Evolutionary conservation across 2,113 vertebrate genomes (phyloP), one percentile per base, ranked within the genome.

Genomic region (Numida meleagris): DNA sequence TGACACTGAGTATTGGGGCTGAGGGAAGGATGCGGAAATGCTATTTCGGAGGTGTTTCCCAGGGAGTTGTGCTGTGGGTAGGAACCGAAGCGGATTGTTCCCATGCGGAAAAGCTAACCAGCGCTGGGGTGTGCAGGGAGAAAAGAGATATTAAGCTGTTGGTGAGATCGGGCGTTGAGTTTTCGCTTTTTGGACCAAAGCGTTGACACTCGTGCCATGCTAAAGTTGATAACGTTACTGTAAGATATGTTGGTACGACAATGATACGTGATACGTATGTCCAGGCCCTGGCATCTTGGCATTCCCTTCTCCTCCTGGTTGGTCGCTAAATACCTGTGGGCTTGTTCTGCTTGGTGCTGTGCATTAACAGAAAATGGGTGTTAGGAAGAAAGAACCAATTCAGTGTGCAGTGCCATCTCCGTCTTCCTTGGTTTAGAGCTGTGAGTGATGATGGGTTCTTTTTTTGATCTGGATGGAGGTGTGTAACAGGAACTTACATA

Each of bases 181-280:
- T 86, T 71, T 15, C 70, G 29, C 45, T 23, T 68, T 88, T 95
- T 70, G 27, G n/a, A 53, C 45, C 4, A 0, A 7, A 33, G 2
- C 33, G 71, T 86, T 58, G 46, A 53, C 42, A 1, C 45, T 58
- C 36, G 55, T 43, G n/a, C 59, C 46, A 24, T 12, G 17, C 40
- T 78, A 8, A 86, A 70, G 17, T 66, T 87, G 87, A 31, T 51
- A 21, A 1, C 19, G 29, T 43, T 63, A 6, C 4, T 42, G 7
- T 8, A 12, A 38, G n/a, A 14, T 40, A 0, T 57, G 16, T 75
- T 14, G 12, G 25, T 71, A 7, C 48, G 53, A 31, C 33, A 29
- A 48, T 24, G 29, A 29, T 36, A 45, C 4, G 0, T 4, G 48
- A 62, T 62, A 10, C 0, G 0, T 34, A 4, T 9, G 8, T 45